Evolutionary conservation across 2,797 vertebrate species (phyloP).

Genomic region (Hirundo rustica): DNA sequence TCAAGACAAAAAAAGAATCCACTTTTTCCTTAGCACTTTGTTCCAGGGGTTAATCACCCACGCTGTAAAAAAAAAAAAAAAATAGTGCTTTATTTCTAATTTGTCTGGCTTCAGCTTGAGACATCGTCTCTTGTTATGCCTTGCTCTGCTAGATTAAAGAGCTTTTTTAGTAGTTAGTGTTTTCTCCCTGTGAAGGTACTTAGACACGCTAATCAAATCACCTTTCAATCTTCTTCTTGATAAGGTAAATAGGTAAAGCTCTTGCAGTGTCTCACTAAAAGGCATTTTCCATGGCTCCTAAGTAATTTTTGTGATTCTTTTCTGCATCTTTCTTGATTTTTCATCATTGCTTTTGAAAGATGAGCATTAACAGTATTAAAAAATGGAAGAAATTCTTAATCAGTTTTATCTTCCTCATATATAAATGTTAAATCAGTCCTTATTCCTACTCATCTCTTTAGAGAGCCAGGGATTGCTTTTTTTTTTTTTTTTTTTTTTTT

Average conservation of each 20-base stretch:
- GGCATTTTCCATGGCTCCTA: conserved; percentile 19
- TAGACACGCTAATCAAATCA: conserved; percentile 52
- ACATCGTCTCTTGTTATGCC: conserved; percentile 16
- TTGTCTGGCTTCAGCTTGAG: conserved; percentile 46
- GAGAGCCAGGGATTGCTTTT: neutral
- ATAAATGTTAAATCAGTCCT: neutral
- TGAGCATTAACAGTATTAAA: neutral
- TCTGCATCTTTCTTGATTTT: neutral
- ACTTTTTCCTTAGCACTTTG: conserved; percentile 10
- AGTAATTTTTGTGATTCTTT: neutral
- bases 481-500: neutral
- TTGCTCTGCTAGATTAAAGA: conserved; percentile 52
- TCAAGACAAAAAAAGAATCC: conserved; percentile 15
- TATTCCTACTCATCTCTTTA: neutral
- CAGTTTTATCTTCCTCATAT: conserved; percentile 1
- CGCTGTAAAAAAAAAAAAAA: conserved; percentile 49
- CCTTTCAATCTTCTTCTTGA: conserved; percentile 41
- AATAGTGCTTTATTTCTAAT: conserved; percentile 59
- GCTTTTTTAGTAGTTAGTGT: conserved; percentile 58
- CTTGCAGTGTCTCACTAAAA: conserved; percentile 3
- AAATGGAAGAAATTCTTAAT: neutral
- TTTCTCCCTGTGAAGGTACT: conserved; percentile 50
- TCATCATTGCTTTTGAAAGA: conserved; percentile 5
- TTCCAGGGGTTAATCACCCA: conserved; percentile 29
- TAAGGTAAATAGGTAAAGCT: conserved; percentile 44